Evolutionary conservation across 2,888 invertebrate genomes (phyloP).

Genomic region (Merodon equestris): DNA sequence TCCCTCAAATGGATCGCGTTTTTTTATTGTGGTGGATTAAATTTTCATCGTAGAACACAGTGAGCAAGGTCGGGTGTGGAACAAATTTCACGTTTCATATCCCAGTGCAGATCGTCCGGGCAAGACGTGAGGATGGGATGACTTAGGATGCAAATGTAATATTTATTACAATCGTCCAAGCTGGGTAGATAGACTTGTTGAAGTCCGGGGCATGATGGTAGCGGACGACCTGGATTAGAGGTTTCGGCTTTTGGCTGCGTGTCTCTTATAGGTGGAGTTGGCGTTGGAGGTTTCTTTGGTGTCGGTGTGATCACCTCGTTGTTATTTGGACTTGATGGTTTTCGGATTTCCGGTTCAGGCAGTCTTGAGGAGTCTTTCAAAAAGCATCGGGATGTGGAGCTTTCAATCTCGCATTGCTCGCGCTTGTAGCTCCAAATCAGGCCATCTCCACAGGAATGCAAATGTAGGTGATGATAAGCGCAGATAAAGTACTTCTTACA

Average conservation of each 20-base stretch:
- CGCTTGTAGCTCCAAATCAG: slow-evolving; percentile 74
- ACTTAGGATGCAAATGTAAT: slow-evolving; percentile 76
- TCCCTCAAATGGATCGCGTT: no score
- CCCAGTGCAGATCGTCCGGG: slow-evolving; percentile 75
- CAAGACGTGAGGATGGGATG: slow-evolving; percentile 75
- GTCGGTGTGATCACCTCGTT: background rate
- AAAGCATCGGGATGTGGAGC: slow-evolving; percentile 71
- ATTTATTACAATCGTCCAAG: slow-evolving; percentile 74
- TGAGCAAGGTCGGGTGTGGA: slow-evolving; percentile 53
- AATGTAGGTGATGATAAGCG: slow-evolving; percentile 75
- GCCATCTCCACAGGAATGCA: slow-evolving; percentile 74
- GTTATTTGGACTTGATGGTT: slow-evolving; percentile 2
- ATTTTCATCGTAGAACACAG: slow-evolving; percentile 22
- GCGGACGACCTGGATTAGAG: background rate
- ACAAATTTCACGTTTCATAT: slow-evolving; percentile 73
- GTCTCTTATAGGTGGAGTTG: slow-evolving; percentile 29
- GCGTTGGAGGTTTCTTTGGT: slow-evolving; percentile 1
- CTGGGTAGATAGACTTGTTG: slow-evolving; percentile 74
- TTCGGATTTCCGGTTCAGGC: background rate
- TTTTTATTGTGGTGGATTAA: background rate
- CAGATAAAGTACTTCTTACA: slow-evolving; percentile 76
- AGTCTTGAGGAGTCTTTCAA: slow-evolving; percentile 9
- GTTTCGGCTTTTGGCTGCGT: slow-evolving; percentile 15
- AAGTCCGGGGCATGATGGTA: slow-evolving; percentile 71
- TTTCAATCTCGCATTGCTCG: slow-evolving; percentile 72